These are phyloP conservation scores for Xestia xanthographa DNA, from an alignment of 2,888 invertebrate genomes.

Conservation along the genomic window DNA sequence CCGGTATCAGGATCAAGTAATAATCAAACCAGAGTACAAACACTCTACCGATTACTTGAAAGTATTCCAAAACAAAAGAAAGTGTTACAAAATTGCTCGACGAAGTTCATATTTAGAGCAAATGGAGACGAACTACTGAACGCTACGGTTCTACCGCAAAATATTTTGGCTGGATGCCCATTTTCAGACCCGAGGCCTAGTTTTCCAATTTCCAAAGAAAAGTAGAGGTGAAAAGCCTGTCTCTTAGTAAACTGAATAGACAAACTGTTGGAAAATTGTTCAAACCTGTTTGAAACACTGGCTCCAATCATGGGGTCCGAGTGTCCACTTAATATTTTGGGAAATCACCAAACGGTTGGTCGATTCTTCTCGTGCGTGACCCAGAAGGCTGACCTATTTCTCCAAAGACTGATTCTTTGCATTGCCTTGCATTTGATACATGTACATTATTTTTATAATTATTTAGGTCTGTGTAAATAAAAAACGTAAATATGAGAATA, in stretches of 20 bases:
- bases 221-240: background rate
- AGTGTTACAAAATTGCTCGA: background rate
- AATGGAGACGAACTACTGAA: constrained; percentile 7
- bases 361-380: too few relatives aligned
- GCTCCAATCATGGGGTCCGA: too few relatives aligned
- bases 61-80: constrained; percentile 1
- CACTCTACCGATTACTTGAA: background rate
- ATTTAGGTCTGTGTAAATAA: too few relatives aligned
- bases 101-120: background rate
- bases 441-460: too few relatives aligned
- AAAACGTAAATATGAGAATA: background rate
- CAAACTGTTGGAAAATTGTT: background rate
- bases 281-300: background rate
- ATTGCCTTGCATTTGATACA: too few relatives aligned
- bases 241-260: background rate
- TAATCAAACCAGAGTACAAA: background rate
- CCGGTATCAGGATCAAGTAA: background rate
- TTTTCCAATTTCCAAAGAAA: constrained; percentile 12
- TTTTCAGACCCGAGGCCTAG: constrained; percentile 1
- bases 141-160: too few relatives aligned
- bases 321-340: background rate
- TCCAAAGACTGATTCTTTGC: too few relatives aligned
- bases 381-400: too few relatives aligned
- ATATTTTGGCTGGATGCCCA: constrained; percentile 3
- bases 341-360: background rate